Percentiles rank a stretch among this genome's conserved stretches.
Conservation (phyloP, 92 coral and sea anemone species). For the Montipora capitata region DNA sequence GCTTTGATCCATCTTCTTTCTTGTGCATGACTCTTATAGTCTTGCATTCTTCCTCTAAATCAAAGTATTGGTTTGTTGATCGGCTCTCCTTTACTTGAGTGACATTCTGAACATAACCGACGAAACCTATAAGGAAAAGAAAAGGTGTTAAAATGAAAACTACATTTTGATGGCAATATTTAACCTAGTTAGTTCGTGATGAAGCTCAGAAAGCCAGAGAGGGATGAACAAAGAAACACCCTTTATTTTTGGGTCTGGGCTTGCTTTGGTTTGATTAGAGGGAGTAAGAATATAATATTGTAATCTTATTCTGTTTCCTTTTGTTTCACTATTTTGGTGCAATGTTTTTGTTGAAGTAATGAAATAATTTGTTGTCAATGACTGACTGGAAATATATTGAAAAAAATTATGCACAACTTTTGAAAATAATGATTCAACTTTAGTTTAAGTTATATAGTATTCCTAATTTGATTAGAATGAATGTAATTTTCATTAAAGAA, state of each 20-base stretch:
- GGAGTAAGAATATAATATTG: not conserved
- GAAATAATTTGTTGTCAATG: not conserved
- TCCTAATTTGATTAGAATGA: conserved; percentile 7
- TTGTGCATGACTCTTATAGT: conserved; percentile 32
- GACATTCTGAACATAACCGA: conserved; percentile 18
- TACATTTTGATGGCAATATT: not conserved
- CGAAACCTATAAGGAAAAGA: conserved; percentile 1
- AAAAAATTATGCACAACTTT: not conserved
- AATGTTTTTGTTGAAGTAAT: conserved; percentile 3
- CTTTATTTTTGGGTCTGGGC: not conserved
- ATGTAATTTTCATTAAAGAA: not conserved
- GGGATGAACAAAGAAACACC: not conserved
- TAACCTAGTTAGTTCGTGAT: not conserved
- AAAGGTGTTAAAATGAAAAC: not conserved
- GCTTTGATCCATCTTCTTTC: conserved; percentile 24
- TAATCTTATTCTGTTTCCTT: not conserved
- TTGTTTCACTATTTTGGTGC: conserved; percentile 7
- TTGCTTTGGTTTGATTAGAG: conserved; percentile 4
- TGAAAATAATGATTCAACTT: conserved; percentile 1
- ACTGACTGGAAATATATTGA: not conserved
- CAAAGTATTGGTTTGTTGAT: conserved; percentile 29
- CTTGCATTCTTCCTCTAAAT: conserved; percentile 11
- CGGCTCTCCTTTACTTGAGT: not conserved
- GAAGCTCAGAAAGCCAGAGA: not conserved
- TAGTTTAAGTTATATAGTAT: conserved; percentile 13